These are phyloP conservation scores for Syrphus vitripennis DNA, from an alignment of 2,888 invertebrate species.

Conservation along the genomic window DNA sequence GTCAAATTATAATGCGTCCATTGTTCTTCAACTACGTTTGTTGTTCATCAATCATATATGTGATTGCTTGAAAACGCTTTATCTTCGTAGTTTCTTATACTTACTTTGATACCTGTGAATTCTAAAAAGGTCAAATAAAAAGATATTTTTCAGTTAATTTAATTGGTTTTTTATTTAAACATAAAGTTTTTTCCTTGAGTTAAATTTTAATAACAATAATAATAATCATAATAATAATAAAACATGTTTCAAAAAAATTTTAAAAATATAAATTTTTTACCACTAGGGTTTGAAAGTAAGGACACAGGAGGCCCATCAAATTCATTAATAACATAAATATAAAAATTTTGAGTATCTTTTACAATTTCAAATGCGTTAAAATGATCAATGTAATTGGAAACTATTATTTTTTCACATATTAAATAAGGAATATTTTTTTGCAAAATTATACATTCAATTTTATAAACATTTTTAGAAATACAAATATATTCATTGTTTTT, in stretches of 20 bases:
- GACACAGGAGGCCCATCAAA: not conserved
- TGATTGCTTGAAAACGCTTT: not conserved
- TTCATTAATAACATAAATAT: not conserved
- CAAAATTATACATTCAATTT: not conserved
- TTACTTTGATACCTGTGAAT: not conserved
- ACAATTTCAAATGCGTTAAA: not conserved
- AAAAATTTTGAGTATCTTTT: not conserved
- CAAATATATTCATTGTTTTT: not conserved
- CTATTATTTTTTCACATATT: not conserved
- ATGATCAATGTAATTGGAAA: not conserved
- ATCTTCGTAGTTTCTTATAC: not conserved
- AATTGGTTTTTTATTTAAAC: not conserved
- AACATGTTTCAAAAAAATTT: not conserved
- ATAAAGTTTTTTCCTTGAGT: not conserved
- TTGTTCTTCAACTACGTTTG: not conserved
- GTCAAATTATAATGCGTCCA: not conserved
- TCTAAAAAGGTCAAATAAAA: not conserved
- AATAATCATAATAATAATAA: not conserved
- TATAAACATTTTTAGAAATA: not conserved
- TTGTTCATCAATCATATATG: not conserved
- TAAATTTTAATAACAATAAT: not conserved
- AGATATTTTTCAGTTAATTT: not conserved
- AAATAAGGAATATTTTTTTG: not conserved
- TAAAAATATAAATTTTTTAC: not conserved
- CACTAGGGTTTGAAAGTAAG: not conserved